These are phyloP conservation scores for Limanda limanda DNA, from an alignment of 2,113 vertebrate genomes.

Conservation along the genomic window DNA sequence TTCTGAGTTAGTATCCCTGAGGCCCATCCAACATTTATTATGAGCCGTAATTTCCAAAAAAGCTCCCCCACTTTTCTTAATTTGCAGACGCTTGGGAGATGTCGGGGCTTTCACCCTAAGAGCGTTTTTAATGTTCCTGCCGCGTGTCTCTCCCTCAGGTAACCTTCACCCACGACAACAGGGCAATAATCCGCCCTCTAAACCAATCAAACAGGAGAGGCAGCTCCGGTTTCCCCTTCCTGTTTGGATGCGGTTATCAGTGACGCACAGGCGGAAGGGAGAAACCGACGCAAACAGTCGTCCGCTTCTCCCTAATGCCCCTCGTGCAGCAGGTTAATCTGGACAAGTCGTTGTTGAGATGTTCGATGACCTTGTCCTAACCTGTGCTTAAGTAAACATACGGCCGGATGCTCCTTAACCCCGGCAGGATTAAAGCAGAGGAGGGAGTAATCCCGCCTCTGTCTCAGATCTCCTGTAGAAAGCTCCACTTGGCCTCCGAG, in stretches of 20 bases:
- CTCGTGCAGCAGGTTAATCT: conserved; percentile 53
- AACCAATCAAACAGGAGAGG: conserved; percentile 70
- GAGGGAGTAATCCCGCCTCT: conserved; percentile 60
- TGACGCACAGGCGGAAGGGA: conserved; percentile 19
- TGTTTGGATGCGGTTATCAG: conserved; percentile 58
- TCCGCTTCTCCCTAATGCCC: not conserved
- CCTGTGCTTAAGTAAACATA: conserved; percentile 61
- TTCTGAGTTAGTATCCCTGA: conserved; percentile 20
- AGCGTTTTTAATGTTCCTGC: conserved; percentile 10
- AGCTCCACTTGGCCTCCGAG: not conserved
- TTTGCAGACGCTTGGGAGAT: conserved; percentile 20
- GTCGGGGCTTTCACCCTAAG: not conserved
- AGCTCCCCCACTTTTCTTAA: conserved; percentile 9
- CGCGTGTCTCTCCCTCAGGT: not conserved
- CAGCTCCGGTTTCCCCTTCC: conserved; percentile 68
- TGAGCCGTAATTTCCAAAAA: conserved; percentile 36
- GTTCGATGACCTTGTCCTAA: conserved; percentile 38
- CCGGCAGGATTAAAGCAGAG: conserved; percentile 53
- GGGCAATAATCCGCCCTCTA: conserved; percentile 40
- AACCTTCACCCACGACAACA: conserved; percentile 42
- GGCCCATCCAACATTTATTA: conserved; percentile 69
- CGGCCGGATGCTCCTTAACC: conserved; percentile 61
- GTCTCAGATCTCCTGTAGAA: conserved; percentile 43
- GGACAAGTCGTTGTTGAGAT: conserved; percentile 23
- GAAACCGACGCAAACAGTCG: conserved; percentile 12